phyloP scores from a whole-genome alignment of 1,140 invertebrate species.

The Trichomalopsis sarcophagae region DNA sequence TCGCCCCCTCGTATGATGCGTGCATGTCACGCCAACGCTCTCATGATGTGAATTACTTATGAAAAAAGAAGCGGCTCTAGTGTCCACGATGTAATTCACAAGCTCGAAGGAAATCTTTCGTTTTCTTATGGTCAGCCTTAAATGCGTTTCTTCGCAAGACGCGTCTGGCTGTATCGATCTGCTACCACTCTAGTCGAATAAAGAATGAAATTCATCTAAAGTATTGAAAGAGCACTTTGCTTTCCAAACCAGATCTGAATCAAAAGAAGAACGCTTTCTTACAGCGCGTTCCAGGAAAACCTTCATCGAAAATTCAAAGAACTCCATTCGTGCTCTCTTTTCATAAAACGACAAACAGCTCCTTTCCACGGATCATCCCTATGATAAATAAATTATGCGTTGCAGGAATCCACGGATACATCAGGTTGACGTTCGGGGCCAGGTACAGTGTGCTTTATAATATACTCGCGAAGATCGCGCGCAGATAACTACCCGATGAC shows the following conservation, averaged over 20 bases:
- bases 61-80: no score
- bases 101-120: no score
- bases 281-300: not conserved
- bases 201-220: not conserved
- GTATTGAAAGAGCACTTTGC: not conserved
- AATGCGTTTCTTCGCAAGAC: no score
- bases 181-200: no score
- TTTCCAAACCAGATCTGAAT: not conserved
- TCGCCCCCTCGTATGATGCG: not conserved
- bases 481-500: conserved; percentile 58
- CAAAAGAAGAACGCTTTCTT: not conserved
- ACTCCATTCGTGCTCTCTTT: not conserved
- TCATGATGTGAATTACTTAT: no score
- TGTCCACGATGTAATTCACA: no score
- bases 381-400: not conserved
- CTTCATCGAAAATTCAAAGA: not conserved
- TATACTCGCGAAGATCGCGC: not conserved
- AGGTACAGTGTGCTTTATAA: no score
- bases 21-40: not conserved
- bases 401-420: not conserved
- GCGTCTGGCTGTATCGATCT: no score
- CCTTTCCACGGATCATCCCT: not conserved
- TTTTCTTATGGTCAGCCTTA: no score
- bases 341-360: not conserved
- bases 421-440: conserved; percentile 61